Evolutionary conservation across 2,888 invertebrate genomes (phyloP), one percentile per base, ranked within the genome.

Genomic region (Philopedon plagiatum): DNA sequence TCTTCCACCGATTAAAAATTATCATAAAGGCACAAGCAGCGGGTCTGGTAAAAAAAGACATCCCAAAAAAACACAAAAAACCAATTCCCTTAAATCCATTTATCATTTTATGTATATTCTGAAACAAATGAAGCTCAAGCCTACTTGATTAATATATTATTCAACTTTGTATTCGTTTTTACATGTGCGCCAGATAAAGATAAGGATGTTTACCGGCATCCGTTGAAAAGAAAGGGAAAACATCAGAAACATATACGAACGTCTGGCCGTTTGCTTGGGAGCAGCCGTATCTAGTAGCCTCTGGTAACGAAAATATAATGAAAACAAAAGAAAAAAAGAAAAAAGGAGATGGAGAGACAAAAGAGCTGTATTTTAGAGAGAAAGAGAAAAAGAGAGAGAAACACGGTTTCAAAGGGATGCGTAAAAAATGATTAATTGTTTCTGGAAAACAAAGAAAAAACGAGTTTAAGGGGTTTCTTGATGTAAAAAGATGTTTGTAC

Each of bases 271-370:
- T 62, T 60, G 60, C 26, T 60, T 60, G 41, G 13, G 60, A 60
- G 62, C 44, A 32, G 60, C 39, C 51, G 51, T 29, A 54, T 54
- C 69, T 71, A 66, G 71, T 71, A 71, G 71, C 65, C 71, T 66
- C 44, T 66, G 71, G 71, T 70, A 58, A 63, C 64, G 70, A 70
- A 70, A 70, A 70, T 70, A 63, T 70, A 56, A 60, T 39, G 60
- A 60, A 60, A 67, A 60, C 58, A 60, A 62, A 61, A 46, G 46
- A 39, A 61, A 49, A 34, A 62, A 39, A 57, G 34, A 21, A 56
- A 58, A 79, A 80, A 75, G 21, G 78, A 76, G 78, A 81, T 64
- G 73, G 78, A 72, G 78, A 73, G 58, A 71, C 58, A 63, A 66
- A 71, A 67, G 63, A 39, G 34, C 19, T 49, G 61, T 34, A 64